A percentile compares a stretch with the other conserved stretches of the same genome.
Evolutionary conservation across 2,797 vertebrate species (phyloP).

Genomic region (Strix occidentalis): DNA sequence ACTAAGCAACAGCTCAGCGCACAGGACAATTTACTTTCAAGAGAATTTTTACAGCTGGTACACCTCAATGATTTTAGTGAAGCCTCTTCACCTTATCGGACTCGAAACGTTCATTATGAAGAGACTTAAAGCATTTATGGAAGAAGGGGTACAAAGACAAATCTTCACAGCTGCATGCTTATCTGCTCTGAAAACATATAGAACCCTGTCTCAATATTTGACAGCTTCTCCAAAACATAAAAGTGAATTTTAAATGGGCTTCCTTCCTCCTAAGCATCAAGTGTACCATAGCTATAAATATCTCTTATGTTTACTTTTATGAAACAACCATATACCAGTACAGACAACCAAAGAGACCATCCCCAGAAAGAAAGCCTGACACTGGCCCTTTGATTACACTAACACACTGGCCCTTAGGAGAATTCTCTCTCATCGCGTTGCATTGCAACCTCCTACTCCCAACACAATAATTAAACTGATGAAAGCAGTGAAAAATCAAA

Average conservation of each 20-base stretch:
- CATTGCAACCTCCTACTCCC: not conserved
- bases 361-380: not conserved
- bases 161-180: not conserved
- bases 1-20: not conserved
- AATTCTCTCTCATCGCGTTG: not conserved
- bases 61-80: not conserved
- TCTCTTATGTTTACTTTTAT: accelerated
- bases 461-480: not conserved
- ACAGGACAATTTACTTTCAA: not conserved
- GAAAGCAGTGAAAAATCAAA: not conserved
- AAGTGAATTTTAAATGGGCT: not conserved
- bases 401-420: not conserved
- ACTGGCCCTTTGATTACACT: not conserved
- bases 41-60: not conserved
- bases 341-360: not conserved
- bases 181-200: not conserved
- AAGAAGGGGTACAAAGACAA: not conserved
- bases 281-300: not conserved
- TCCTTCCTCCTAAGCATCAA: not conserved
- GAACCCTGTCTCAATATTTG: not conserved
- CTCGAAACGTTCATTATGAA: not conserved
- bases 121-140: not conserved
- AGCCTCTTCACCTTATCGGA: not conserved
- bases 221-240: not conserved
- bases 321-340: not conserved